Evolutionary conservation across 2,797 vertebrate genomes (phyloP), one percentile per base, ranked within the genome.

Genomic region (Cossypha caffra): DNA sequence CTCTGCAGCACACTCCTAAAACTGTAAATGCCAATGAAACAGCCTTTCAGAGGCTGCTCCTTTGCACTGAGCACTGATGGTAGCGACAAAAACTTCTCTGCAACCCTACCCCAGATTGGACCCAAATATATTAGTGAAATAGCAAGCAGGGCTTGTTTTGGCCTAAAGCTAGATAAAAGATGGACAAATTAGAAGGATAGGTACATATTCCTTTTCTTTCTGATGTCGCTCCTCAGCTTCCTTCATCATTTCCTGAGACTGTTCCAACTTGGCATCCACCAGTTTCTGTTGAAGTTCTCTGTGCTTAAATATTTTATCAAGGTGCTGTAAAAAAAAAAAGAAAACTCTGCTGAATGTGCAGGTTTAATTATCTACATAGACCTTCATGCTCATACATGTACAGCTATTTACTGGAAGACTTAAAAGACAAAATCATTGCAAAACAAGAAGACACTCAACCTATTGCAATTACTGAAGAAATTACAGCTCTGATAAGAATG

Each of bases 181-280:
- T 7, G 71, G n/a, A 23, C 6, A 42, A 38, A 92, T 78, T 63
- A 73, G 79, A 88, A 35, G 4, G 87, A 90, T 96, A 98, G 97
- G 98, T 98, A 99, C 99, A 19, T 99, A 99, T 98, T 99, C 99
- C 89, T 99, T 99, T 97, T 99, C 99, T 37, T 98, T 97, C 67
- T 96, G 98, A 97, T 99, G 99, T 67, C 98, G 98, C 54, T 99
- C 99, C 92, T 99, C 98, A 0, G 99, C 98, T 71, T 99, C 98
- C 51, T 98, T 97, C 97, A 99, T 98, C 97, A 98, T 97, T 80
- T 98, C 98, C 87, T 99, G 98, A 11, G 99, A 98, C 96, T 99
- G 98, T 92, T 99, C 98, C 69, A 99, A 97, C 64, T 99, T 99
- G 71, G 99, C 98, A 62, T 99, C 99, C 10, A 99, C 98, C 96